Conservation (phyloP, 1,140 invertebrate species). For the Sweltsa coloradensis region DNA sequence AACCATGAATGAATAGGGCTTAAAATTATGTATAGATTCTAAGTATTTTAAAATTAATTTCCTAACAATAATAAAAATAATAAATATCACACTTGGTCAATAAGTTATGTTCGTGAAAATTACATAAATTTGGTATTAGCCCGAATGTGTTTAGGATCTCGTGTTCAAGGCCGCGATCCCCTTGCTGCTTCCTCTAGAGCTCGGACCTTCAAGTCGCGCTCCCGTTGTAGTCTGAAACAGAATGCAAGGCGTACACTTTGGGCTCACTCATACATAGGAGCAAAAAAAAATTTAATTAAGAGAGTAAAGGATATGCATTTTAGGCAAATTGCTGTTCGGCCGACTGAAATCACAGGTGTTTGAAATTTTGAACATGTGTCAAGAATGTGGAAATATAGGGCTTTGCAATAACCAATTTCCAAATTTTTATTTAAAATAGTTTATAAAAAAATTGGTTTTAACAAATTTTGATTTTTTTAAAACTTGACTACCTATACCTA, state of each 20-base stretch:
- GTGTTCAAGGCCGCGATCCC: conserved; percentile 50
- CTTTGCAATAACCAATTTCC: neutral
- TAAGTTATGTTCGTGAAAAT: no score
- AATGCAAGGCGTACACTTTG: conserved; percentile 8
- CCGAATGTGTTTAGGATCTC: no score
- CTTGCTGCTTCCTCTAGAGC: conserved; percentile 73
- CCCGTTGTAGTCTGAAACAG: conserved; percentile 58
- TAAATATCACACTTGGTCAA: no score
- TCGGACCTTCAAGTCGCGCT: conserved; percentile 71
- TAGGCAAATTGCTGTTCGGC: neutral
- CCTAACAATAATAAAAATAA: no score
- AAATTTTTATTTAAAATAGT: no score
- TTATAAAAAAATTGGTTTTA: no score
- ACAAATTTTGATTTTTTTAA: no score
- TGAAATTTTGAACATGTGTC: neutral
- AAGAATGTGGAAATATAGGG: neutral
- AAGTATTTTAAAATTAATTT: no score
- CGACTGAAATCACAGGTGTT: neutral
- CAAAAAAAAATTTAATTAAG: neutral
- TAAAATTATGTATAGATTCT: no score
- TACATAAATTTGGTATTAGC: no score
- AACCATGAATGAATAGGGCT: no score
- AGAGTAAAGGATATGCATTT: neutral
- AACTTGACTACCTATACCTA: no score
- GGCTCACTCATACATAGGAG: neutral